A percentile compares a stretch with the other conserved stretches of the same genome.
These are phyloP conservation scores for Drosophila fulvimacula DNA, from an alignment of 2,888 invertebrate species.

Conservation along the genomic window DNA sequence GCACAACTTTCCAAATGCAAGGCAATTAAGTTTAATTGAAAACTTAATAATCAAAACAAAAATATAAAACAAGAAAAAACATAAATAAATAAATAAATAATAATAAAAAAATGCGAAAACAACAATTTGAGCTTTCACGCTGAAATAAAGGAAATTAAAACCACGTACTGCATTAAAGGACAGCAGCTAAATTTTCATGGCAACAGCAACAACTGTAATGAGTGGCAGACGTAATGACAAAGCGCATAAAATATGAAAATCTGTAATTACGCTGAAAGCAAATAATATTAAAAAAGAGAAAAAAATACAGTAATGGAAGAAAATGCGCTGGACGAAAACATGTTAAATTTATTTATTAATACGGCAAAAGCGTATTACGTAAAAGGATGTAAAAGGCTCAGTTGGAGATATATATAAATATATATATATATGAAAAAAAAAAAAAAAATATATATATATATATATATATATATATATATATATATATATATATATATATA, in stretches of 20 bases:
- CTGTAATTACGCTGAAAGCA: slow-evolving; percentile 55
- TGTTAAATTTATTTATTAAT: slow-evolving; percentile 47
- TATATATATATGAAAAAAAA: background rate
- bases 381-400: slow-evolving; percentile 31
- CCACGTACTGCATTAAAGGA: slow-evolving; percentile 22
- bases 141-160: slow-evolving; percentile 52
- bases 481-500: background rate
- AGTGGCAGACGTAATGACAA: slow-evolving; percentile 43
- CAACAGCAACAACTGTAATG: slow-evolving; percentile 25
- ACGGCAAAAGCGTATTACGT: slow-evolving; percentile 35
- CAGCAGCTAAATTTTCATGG: slow-evolving; percentile 31
- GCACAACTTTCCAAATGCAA: slow-evolving; percentile 20
- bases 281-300: slow-evolving; percentile 31
- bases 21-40: slow-evolving; percentile 45
- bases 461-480: background rate
- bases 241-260: slow-evolving; percentile 51
- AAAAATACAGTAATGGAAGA: slow-evolving; percentile 8
- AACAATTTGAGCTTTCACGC: slow-evolving; percentile 58
- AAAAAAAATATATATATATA: background rate
- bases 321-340: slow-evolving; percentile 16
- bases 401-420: slow-evolving; percentile 7
- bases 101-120: slow-evolving; percentile 12
- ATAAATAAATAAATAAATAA: slow-evolving; percentile 8
- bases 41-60: slow-evolving; percentile 16
- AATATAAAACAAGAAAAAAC: background rate